Evolutionary conservation across 2,888 invertebrate species (phyloP), one percentile per base, ranked within the genome.

Genomic region (Pseudococcus viburni): DNA sequence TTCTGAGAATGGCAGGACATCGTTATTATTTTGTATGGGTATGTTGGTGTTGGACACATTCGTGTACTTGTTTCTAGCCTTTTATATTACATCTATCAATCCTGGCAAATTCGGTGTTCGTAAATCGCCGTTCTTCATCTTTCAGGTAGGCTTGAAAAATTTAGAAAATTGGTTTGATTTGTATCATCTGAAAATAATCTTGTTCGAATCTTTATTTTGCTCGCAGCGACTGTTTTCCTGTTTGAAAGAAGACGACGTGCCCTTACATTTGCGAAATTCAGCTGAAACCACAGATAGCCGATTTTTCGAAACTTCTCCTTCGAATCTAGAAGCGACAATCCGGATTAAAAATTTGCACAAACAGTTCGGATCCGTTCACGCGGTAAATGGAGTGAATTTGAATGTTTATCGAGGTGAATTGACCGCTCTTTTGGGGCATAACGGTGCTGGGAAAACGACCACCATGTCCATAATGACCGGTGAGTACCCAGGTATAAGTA

Each of bases 371-470:
- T 89, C 39, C 17, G 89, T 87, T 7, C 91, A 92, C 6, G 97
- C 95, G 22, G 94, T 98, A 0, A 93, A 94, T 90, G 93, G 94
- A 89, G 93, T 97, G 48, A 93, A 93, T 12, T 91, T 97, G 91
- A 94, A 95, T 89, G 95, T 97, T 91, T 95, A 95, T 90, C 94
- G 95, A 90, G 96, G 96, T 0, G 95, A 97, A 92, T 97, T 98
- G 73, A 97, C 97, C 0, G 96, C 96, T 0, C 92, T 98, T 22
- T 92, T 98, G 22, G 98, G 98, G 0, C 96, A 96, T 91, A 97
- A 97, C 91, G 97, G 97, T 11, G 97, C 96, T 6, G 96, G 96
- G 51, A 97, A 97, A 91, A 95, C 95, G n/a, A 96, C 96, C 0
- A 94, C 95, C 19, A 95, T 95, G 93, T 94, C 94, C 19, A 95